These are phyloP conservation scores for Acleris literana DNA, from an alignment of 2,888 invertebrate genomes.

Conservation along the genomic window DNA sequence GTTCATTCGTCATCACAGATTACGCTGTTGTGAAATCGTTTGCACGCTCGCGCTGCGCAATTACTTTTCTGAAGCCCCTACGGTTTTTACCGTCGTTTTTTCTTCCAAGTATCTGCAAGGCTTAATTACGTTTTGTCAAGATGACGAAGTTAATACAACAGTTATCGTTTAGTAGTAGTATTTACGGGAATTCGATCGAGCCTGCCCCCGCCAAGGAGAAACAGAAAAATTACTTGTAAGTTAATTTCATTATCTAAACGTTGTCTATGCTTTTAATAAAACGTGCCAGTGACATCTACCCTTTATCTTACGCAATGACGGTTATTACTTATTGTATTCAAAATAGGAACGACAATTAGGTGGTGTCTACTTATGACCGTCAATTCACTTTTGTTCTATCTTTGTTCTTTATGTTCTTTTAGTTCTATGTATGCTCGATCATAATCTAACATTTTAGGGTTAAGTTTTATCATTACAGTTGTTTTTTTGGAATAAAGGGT, in stretches of 20 bases:
- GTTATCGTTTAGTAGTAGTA: constrained; percentile 83
- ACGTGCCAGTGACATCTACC: background rate
- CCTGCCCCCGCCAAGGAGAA: constrained; percentile 61
- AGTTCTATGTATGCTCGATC: too few relatives aligned
- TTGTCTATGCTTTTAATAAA: constrained; percentile 1
- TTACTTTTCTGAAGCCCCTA: constrained; percentile 50
- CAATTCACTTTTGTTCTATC: background rate
- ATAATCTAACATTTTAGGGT: too few relatives aligned
- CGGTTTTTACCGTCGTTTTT: constrained; percentile 74
- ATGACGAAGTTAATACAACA: constrained; percentile 82
- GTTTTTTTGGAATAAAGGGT: too few relatives aligned
- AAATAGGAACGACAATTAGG: background rate
- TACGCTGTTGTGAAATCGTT: constrained; percentile 53
- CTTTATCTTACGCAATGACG: constrained; percentile 25
- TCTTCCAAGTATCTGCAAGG: constrained; percentile 66
- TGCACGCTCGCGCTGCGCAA: constrained; percentile 61
- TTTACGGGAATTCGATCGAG: constrained; percentile 64
- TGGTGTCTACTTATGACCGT: background rate
- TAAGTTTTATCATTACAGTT: too few relatives aligned
- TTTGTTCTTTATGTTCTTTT: too few relatives aligned
- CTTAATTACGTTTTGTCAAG: constrained; percentile 77
- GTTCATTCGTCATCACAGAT: constrained; percentile 42
- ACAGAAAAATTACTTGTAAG: constrained; percentile 61
- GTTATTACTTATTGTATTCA: constrained; percentile 3
- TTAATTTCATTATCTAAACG: constrained; percentile 29